Evolutionary conservation across 2,888 invertebrate genomes (phyloP).

Genomic region (Serrognathus titanus): DNA sequence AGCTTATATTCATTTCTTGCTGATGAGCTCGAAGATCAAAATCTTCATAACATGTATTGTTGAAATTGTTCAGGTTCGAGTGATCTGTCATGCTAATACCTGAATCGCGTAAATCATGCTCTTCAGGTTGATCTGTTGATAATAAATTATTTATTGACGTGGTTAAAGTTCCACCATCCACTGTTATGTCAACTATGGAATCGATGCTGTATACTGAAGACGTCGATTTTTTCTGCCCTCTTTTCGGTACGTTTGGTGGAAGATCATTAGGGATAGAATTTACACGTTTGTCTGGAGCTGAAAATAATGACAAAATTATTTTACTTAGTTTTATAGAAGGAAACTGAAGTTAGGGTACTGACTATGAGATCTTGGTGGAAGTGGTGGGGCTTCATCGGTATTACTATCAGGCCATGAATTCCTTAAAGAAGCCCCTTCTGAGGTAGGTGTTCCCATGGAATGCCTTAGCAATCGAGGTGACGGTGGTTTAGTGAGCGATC

Average conservation of each 20-base stretch:
- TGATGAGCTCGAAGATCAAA: conserved; percentile 43
- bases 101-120: conserved; percentile 55
- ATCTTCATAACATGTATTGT: conserved; percentile 47
- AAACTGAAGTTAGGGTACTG: conserved; percentile 19
- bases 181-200: conserved; percentile 49
- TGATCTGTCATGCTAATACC: conserved; percentile 50
- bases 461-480: conserved; percentile 55
- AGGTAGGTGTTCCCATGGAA: conserved; percentile 53
- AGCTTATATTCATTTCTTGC: conserved; percentile 46
- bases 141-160: conserved; percentile 32
- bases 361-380: conserved; percentile 79
- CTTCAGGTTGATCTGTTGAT: conserved; percentile 27
- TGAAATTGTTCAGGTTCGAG: conserved; percentile 45
- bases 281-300: conserved; percentile 58
- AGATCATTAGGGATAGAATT: conserved; percentile 45
- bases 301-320: conserved; percentile 16
- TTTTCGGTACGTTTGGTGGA: conserved; percentile 48
- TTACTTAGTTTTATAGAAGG: not conserved
- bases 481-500: conserved; percentile 55
- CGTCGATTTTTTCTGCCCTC: conserved; percentile 49
- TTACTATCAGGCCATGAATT: conserved; percentile 57
- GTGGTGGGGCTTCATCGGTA: conserved; percentile 69
- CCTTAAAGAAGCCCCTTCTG: conserved; percentile 51
- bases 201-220: conserved; percentile 50
- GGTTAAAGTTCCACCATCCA: conserved; percentile 45